Base-by-base conservation (phyloP, 2,888 invertebrate species). In the Apantesis nais region DNA sequence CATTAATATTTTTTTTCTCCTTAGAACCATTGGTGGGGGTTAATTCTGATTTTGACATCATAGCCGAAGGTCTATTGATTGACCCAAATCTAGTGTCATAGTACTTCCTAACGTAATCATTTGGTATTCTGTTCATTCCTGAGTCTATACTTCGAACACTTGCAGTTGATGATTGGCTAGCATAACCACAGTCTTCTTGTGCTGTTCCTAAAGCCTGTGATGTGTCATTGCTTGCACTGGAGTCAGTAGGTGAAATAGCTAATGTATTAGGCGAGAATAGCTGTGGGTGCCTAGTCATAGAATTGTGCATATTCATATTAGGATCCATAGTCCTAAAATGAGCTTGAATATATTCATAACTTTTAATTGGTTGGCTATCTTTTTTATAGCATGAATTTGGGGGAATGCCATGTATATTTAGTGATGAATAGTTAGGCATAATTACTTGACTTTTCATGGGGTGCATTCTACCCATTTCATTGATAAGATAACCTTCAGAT, bases 171-270 rank as follows among this genome's bases (percentile, higher is more conserved):
- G 94, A 94, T 76, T 95, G 95, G 76, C 95, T 95, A 14, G 91
- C 92, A 90, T 95, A 95, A 29, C 95, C 95, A 86, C 91, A 93
- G 80, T 95, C 95, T 86, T 95, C 95, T 84, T 92, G 93, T 65
- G 86, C 81, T 72, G 82, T 87, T 55, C 87, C 86, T 74, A 92
- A 87, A 65, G 88, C 90, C 74, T 91, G 92, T 72, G 82, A 79
- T 61, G 90, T 90, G 65, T 95, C 95, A 89, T 89, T 92, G 80
- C 92, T 95, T 71, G 90, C 87, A 83, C 85, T 93, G 65, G 95
- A 95, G 79, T 95, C 95, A 68, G 90, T 89, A 74, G 95, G 95
- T 66, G 95, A 95, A 81, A 94, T 94, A 65, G 94, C 89, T 78
- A 94, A 84, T 66, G 91, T 81, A 79, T 88, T 92, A 5, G 95